phyloP scores from a whole-genome alignment of 2,113 vertebrate genomes.

The Anguilla rostrata region DNA sequence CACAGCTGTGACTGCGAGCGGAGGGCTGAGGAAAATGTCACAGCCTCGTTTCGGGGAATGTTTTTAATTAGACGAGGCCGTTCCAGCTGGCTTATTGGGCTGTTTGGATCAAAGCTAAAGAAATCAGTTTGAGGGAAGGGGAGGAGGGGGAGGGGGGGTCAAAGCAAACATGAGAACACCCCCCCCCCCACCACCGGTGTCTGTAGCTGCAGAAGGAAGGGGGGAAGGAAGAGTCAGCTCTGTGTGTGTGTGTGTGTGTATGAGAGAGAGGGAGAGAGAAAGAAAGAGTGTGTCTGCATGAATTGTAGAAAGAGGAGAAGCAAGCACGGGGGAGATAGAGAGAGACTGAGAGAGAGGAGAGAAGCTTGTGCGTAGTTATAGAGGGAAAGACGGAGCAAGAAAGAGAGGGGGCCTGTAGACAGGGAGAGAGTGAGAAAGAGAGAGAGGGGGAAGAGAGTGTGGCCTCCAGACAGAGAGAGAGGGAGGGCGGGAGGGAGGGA shows the following conservation, averaged over 20 bases:
- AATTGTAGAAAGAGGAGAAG: neutral
- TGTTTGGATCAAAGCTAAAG: neutral
- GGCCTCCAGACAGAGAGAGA: conserved; percentile 1
- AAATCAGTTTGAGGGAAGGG: neutral
- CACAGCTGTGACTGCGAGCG: neutral
- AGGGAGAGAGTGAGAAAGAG: neutral
- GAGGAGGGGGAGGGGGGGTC: no score
- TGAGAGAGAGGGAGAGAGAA: neutral
- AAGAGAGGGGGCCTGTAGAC: neutral
- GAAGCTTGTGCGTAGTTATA: no score
- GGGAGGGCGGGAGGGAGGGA: neutral
- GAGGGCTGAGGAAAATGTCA: neutral
- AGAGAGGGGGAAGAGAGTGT: conserved; percentile 6
- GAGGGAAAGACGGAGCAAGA: neutral
- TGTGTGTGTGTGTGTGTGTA: neutral
- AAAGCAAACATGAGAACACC: neutral
- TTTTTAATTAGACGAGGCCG: neutral
- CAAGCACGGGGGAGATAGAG: neutral
- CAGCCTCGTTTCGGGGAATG: neutral
- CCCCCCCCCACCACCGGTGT: neutral
- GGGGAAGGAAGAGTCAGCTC: neutral
- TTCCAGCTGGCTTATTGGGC: neutral
- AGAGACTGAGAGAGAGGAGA: neutral
- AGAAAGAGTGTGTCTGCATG: neutral
- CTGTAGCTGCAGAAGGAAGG: neutral